These are phyloP conservation scores for Lasioglossum lativentre DNA, from an alignment of 2,888 invertebrate genomes.

Conservation along the genomic window DNA sequence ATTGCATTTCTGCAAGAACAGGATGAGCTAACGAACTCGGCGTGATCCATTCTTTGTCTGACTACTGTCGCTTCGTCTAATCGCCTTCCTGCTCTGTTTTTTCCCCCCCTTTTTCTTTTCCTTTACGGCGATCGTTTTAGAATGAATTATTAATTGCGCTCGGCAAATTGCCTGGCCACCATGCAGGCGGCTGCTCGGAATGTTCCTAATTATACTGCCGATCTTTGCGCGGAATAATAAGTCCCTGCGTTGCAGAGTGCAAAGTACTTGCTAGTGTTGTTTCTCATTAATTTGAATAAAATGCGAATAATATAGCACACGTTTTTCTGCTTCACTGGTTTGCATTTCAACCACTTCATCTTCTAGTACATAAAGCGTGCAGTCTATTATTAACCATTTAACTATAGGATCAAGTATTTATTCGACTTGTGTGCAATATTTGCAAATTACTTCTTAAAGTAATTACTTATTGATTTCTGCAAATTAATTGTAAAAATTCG, in stretches of 20 bases:
- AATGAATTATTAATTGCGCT: slow-evolving; percentile 45
- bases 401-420: background rate
- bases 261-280: background rate
- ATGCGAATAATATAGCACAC: background rate
- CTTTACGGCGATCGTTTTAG: slow-evolving; percentile 50
- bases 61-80: slow-evolving; percentile 16
- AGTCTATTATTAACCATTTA: too few relatives aligned
- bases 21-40: slow-evolving; percentile 69
- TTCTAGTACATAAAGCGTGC: background rate
- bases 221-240: background rate
- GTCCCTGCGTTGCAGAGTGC: background rate
- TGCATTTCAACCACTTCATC: background rate
- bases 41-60: slow-evolving; percentile 34
- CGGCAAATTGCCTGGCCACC: background rate
- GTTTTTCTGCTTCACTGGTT: background rate
- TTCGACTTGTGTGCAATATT: too few relatives aligned
- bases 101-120: background rate
- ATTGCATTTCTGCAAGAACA: slow-evolving; percentile 76
- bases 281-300: background rate
- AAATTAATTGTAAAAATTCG: too few relatives aligned
- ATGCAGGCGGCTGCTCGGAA: background rate
- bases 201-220: background rate
- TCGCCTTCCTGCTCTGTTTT: slow-evolving; percentile 31
- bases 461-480: too few relatives aligned
- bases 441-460: too few relatives aligned